Evolutionary conservation across 2,797 vertebrate species (phyloP).

Genomic region (Peromyscus attwateri): DNA sequence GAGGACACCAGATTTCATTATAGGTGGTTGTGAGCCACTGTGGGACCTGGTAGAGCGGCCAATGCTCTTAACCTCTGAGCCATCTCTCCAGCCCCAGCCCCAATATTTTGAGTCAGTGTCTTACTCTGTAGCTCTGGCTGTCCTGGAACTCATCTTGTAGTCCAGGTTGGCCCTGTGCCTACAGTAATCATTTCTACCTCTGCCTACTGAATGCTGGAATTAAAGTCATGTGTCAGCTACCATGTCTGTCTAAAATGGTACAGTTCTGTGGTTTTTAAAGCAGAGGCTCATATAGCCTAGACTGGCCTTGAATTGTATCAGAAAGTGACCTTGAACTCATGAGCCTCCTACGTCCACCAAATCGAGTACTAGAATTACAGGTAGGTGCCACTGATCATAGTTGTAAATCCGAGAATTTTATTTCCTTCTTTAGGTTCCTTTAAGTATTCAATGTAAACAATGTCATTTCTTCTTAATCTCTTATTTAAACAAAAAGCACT

Average conservation of each 20-base stretch:
- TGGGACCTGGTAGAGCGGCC: not conserved
- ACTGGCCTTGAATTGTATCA: not conserved
- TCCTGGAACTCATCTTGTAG: not conserved
- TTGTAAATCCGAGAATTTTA: not conserved
- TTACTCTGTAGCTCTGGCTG: not conserved
- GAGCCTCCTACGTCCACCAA: not conserved
- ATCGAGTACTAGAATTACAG: not conserved
- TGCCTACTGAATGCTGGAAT: not conserved
- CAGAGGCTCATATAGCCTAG: not conserved
- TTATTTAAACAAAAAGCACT: not conserved
- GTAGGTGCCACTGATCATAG: not conserved
- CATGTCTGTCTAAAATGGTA: not conserved
- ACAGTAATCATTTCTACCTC: too few relatives aligned
- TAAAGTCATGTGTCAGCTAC: not conserved
- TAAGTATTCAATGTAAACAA: slow-evolving; percentile 13
- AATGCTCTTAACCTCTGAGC: not conserved
- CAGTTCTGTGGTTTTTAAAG: not conserved
- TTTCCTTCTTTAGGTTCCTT: not conserved
- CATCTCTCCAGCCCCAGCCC: not conserved
- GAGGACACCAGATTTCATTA: not conserved
- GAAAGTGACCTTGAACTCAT: not conserved
- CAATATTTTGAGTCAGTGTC: not conserved
- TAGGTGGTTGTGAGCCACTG: not conserved
- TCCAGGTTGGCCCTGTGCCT: not conserved
- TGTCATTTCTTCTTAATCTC: not conserved